Percentiles rank a stretch among this genome's conserved stretches.
These are phyloP conservation scores for Xestia xanthographa DNA, from an alignment of 2,888 invertebrate genomes.

Conservation along the genomic window DNA sequence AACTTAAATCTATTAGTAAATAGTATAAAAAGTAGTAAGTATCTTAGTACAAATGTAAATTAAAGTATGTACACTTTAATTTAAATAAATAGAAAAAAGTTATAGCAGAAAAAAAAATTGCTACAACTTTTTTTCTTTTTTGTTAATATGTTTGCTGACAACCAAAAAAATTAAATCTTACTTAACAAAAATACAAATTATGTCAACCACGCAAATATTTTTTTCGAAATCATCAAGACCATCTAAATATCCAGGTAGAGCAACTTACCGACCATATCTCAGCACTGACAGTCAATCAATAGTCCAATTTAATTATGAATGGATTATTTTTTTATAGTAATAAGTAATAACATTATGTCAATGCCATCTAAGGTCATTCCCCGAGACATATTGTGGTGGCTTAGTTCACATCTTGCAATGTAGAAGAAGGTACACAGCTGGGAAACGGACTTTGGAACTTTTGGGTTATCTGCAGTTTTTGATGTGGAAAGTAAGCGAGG, in stretches of 20 bases:
- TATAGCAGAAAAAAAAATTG: too few species aligned
- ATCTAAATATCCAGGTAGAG: conserved; percentile 29
- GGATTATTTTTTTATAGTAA: conserved; percentile 55
- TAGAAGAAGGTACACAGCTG: background rate
- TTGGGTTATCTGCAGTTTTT: background rate
- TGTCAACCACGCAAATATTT: too few species aligned
- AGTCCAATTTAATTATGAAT: conserved; percentile 69
- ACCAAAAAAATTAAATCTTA: too few species aligned
- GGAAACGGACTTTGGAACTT: background rate
- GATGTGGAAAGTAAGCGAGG: background rate
- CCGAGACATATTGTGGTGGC: conserved; percentile 33
- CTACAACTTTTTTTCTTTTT: too few species aligned
- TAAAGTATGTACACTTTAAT: too few species aligned
- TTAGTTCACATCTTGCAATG: background rate
- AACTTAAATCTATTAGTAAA: too few species aligned
- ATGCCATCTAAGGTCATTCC: conserved; percentile 47
- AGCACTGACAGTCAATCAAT: conserved; percentile 62
- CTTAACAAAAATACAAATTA: too few species aligned
- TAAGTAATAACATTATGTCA: conserved; percentile 58
- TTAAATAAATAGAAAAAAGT: too few species aligned
- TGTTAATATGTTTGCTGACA: too few species aligned
- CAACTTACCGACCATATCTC: conserved; percentile 7
- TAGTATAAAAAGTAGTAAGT: too few species aligned
- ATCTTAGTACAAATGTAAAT: too few species aligned
- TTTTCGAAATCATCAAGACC: too few species aligned